Evolutionary conservation across 2,113 vertebrate genomes (phyloP), one percentile per base, ranked within the genome.

Genomic region (Apaloderma vittatum): DNA sequence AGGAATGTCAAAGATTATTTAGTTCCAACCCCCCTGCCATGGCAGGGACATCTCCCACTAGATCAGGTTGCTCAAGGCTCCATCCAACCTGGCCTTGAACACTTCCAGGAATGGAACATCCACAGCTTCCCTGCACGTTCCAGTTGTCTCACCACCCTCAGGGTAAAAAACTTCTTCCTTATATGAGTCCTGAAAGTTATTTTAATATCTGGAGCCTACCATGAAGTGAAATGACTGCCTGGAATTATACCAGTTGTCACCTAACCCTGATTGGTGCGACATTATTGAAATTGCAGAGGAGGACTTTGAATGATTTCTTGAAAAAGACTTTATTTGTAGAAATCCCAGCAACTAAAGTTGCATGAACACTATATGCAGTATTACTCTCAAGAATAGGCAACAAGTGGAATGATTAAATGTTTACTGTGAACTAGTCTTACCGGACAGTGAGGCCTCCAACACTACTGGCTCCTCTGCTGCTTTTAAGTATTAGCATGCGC

Each of bases 301-400:
- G 72, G 61, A 81, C 32, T 63, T 72, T 84, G 59, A 86, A 58
- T 26, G 27, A 51, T 71, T 93, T 95, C 15, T 70, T 84, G 12
- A 71, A 74, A 91, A 84, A 40, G 26, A 14, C 5, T 86, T 72
- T 82, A 65, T 93, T 94, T 97, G 96, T 91, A 94, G 76, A 89
- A 84, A 86, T 45, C 65, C 13, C 20, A 74, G 15, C 27, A 62
- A 20, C 48, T 48, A 45, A 88, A 83, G n/a, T 80, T 88, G 30
- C 59, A 94, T 79, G 20, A 94, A 65, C 79, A 73, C 83, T 91
- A 14, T 73, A 58, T 61, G 32, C 20, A 73, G 54, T 36, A 52
- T 49, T 91, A 37, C 29, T 76, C 48, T 75, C 34, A 73, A 59
- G 58, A 76, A 58, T 8, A 93, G 23, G 5, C 54, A 79, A 8